A percentile compares a stretch with the other conserved stretches of the same genome.
These are phyloP conservation scores for Zaprionus nigranus DNA, from an alignment of 1,140 invertebrate genomes.

Conservation along the genomic window DNA sequence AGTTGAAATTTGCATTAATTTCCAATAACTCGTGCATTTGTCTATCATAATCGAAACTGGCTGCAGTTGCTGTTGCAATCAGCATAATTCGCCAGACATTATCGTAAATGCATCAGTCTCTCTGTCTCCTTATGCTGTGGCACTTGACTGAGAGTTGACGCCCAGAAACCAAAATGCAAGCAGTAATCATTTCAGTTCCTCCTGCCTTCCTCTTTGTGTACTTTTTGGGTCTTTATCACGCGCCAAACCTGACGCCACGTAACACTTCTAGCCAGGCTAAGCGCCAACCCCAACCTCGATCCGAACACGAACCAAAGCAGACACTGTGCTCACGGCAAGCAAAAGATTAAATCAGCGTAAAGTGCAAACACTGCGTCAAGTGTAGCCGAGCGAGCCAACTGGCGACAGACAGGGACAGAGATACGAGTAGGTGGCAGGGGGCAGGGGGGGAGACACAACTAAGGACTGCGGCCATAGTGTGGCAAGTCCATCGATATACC, in stretches of 20 bases:
- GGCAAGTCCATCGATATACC: conserved; percentile 57
- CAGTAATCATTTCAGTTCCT: conserved; percentile 46
- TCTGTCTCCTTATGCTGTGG: conserved; percentile 6
- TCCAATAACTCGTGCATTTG: conserved; percentile 58
- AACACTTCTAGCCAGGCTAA: conserved; percentile 13
- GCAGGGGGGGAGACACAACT: conserved; percentile 36
- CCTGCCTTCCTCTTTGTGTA: conserved; percentile 24
- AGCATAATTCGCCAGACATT: conserved; percentile 63
- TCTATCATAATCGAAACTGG: conserved; percentile 57
- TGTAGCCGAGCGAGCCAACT: conserved; percentile 42
- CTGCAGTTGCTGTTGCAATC: conserved; percentile 34
- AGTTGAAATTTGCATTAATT: conserved; percentile 49
- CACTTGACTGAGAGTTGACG: conserved; percentile 45
- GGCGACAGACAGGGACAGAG: background rate
- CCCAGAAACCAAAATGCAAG: conserved; percentile 46
- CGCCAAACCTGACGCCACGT: conserved; percentile 59
- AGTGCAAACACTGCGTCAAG: conserved; percentile 79
- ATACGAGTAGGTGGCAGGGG: background rate
- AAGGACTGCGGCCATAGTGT: conserved; percentile 48
- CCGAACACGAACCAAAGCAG: conserved; percentile 41
- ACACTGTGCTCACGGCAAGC: conserved; percentile 60
- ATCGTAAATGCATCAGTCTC: conserved; percentile 70
- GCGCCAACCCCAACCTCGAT: conserved; percentile 35
- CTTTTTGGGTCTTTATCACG: conserved; percentile 69
- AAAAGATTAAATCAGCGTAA: conserved; percentile 77